Evolutionary conservation across 2,888 invertebrate genomes (phyloP).

Genomic region (Crocallis elinguaria): DNA sequence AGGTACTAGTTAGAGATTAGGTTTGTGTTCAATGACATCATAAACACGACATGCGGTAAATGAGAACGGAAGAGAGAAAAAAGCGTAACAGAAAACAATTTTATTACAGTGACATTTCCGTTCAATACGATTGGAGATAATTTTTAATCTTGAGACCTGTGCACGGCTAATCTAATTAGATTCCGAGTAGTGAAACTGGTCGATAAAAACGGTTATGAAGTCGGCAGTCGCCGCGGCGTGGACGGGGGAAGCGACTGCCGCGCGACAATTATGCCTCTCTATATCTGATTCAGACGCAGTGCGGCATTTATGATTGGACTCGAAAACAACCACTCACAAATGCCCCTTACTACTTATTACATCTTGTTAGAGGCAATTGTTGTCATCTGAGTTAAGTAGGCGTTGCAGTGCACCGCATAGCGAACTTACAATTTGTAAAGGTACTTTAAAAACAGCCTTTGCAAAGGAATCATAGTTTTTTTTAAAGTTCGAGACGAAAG

Average conservation of each 20-base stretch:
- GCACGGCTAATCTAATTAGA: conserved; percentile 68
- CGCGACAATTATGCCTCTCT: conserved; percentile 57
- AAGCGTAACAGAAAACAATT: conserved; percentile 65
- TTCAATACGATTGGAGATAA: conserved; percentile 61
- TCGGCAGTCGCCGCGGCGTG: conserved; percentile 36
- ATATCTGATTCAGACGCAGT: conserved; percentile 49
- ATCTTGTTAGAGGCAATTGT: conserved; percentile 37
- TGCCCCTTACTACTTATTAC: conserved; percentile 44
- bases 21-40: conserved; percentile 56
- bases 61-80: conserved; percentile 69
- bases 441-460: neutral
- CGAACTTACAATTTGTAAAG: neutral
- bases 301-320: conserved; percentile 48
- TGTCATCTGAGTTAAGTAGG: neutral
- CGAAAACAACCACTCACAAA: conserved; percentile 40
- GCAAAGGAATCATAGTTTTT: too few species aligned
- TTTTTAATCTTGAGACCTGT: conserved; percentile 62
- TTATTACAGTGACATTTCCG: conserved; percentile 73
- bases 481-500: too few species aligned
- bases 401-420: neutral
- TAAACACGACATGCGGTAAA: conserved; percentile 56
- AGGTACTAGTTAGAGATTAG: conserved; percentile 44
- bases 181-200: conserved; percentile 59
- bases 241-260: conserved; percentile 35
- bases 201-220: conserved; percentile 65